A percentile compares a stretch with the other conserved stretches of the same genome.
Conservation (phyloP, 64 coral and sea anemone species). For the Montipora efflorescens region DNA sequence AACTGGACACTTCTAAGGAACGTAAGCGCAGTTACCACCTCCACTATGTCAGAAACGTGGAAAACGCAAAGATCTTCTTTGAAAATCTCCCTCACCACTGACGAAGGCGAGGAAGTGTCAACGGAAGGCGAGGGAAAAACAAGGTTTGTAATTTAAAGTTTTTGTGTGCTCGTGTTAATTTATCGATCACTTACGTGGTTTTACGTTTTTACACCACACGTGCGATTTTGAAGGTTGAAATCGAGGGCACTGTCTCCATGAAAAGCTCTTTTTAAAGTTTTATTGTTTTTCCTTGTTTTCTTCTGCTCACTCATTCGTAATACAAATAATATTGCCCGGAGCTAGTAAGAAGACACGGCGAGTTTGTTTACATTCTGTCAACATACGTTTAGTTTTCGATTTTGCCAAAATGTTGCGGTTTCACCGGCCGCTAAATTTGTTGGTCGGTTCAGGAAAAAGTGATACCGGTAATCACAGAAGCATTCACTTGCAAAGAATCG, state of each 20-base stretch:
- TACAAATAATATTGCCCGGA: conserved; percentile 13
- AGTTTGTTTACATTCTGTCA: conserved; percentile 39
- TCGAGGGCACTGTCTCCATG: not conserved
- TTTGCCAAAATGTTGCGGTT: not conserved
- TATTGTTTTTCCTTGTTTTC: not conserved
- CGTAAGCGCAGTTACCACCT: conserved; percentile 43
- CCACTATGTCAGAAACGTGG: conserved; percentile 55
- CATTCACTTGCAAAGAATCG: not conserved
- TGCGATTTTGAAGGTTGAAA: not conserved
- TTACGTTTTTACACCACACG: not conserved
- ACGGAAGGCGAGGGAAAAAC: not conserved
- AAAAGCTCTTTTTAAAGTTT: not conserved
- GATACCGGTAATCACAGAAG: too few species aligned
- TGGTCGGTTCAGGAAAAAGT: not conserved
- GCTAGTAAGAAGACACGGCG: conserved; percentile 6
- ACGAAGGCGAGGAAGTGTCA: conserved; percentile 83
- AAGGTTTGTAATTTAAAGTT: not conserved
- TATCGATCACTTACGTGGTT: not conserved
- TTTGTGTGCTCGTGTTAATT: conserved; percentile 17
- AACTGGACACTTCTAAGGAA: conserved; percentile 82
- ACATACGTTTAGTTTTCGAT: conserved; percentile 2
- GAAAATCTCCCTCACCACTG: conserved; percentile 88
- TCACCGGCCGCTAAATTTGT: not conserved
- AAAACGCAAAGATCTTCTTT: conserved; percentile 72
- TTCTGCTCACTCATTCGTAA: not conserved